phyloP scores from a whole-genome alignment of 2,888 invertebrate genomes.

The Poecilus cupreus region DNA sequence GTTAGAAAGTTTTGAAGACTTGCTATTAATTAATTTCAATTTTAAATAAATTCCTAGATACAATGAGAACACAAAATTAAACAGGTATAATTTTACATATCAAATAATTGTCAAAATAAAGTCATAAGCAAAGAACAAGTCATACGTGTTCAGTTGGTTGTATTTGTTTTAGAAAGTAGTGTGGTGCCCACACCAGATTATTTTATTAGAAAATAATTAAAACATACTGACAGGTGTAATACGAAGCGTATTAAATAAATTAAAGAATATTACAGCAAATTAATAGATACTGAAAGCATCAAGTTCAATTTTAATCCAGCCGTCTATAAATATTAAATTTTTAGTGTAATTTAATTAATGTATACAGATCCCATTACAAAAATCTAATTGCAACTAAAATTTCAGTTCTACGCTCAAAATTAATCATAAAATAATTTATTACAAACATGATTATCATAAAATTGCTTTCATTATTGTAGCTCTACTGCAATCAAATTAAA shows the following conservation, averaged over 20 bases:
- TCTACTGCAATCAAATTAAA: conserved; percentile 3
- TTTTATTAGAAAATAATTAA: too few species aligned
- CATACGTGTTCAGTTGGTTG: too few species aligned
- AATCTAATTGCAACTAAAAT: conserved; percentile 14
- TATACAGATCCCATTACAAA: not conserved
- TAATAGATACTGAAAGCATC: not conserved
- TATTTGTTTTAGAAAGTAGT: too few species aligned
- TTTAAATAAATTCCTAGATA: too few species aligned
- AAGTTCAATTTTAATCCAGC: conserved; percentile 7
- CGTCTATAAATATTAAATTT: not conserved
- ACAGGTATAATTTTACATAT: too few species aligned
- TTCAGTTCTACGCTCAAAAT: not conserved
- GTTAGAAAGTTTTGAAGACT: too few species aligned
- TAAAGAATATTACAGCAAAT: not conserved
- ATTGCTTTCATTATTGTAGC: conserved; percentile 32
- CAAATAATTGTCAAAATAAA: too few species aligned
- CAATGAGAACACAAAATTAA: too few species aligned
- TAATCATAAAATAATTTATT: conserved; percentile 6
- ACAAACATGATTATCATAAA: conserved; percentile 25
- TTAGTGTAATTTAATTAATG: not conserved
- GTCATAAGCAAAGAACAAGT: too few species aligned
- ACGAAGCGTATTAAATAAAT: conserved; percentile 25
- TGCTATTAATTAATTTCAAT: too few species aligned
- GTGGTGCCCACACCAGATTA: too few species aligned
- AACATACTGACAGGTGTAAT: too few species aligned